Conservation (phyloP, 2,113 vertebrate genomes). For the Tursiops truncatus region DNA sequence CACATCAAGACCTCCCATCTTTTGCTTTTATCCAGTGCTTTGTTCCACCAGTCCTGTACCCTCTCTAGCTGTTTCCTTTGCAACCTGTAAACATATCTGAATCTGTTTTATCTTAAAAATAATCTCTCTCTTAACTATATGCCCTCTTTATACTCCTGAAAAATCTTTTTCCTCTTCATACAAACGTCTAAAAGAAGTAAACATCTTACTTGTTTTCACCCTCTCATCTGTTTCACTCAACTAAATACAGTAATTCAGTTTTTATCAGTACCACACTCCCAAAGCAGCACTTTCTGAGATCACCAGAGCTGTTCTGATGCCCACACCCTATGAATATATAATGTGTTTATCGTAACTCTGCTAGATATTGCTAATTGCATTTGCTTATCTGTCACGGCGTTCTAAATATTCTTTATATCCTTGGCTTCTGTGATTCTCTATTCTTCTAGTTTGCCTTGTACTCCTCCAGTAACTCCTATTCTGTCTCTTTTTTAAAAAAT, state of each 20-base stretch:
- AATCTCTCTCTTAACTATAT: not conserved
- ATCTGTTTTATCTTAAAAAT: not conserved
- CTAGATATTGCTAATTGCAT: not conserved
- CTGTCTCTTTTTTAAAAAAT: not conserved
- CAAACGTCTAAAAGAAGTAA: not conserved
- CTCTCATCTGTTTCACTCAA: not conserved
- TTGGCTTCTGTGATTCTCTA: not conserved
- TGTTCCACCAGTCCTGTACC: not conserved
- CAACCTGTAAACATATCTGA: not conserved
- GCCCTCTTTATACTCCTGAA: not conserved
- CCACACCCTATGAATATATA: not conserved
- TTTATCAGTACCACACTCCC: not conserved
- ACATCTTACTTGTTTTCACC: not conserved
- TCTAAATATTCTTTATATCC: not conserved
- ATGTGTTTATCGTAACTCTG: not conserved
- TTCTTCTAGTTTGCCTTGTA: not conserved
- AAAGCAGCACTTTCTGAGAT: not conserved
- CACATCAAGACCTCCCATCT: not conserved
- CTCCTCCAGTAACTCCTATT: not conserved
- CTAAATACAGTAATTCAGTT: not conserved
- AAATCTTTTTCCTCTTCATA: not conserved
- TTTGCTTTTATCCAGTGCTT: not conserved
- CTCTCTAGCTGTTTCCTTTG: not conserved
- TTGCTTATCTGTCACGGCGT: not conserved
- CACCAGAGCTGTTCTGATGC: not conserved